These are phyloP conservation scores for Diadophis punctatus DNA, from an alignment of 2,113 vertebrate genomes.

Conservation along the genomic window DNA sequence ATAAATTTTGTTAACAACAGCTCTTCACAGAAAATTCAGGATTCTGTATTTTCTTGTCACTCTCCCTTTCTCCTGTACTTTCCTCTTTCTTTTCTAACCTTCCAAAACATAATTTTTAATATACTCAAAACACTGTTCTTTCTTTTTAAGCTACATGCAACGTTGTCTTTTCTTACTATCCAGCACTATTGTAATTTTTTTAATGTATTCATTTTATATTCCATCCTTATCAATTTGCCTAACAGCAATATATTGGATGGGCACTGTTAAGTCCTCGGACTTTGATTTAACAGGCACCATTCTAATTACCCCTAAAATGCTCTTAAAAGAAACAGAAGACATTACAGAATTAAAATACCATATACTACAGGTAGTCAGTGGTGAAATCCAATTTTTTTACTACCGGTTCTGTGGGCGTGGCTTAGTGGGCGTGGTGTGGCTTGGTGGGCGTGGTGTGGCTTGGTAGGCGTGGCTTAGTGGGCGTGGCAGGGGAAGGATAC, in stretches of 20 bases:
- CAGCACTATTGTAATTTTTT: neutral
- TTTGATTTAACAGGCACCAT: too few relatives aligned
- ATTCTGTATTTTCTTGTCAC: neutral
- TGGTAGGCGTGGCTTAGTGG: too few relatives aligned
- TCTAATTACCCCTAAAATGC: neutral
- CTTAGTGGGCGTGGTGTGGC: too few relatives aligned
- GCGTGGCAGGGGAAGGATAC: too few relatives aligned
- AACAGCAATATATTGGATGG: neutral
- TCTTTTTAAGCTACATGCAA: neutral
- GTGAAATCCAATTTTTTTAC: too few relatives aligned
- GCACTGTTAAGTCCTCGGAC: too few relatives aligned
- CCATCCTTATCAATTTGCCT: neutral
- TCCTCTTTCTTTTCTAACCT: neutral
- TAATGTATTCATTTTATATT: neutral
- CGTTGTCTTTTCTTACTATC: neutral
- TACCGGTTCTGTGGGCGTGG: too few relatives aligned
- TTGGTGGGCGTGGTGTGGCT: too few relatives aligned
- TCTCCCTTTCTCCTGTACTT: neutral
- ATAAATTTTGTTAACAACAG: neutral
- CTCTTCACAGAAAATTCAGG: neutral
- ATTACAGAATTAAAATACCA: neutral
- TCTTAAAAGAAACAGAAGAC: neutral
- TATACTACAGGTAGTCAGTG: neutral
- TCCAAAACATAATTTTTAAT: neutral
- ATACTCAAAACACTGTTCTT: neutral